These are phyloP conservation scores for Polypterus senegalus DNA, from an alignment of 2,113 vertebrate genomes.

Conservation along the genomic window DNA sequence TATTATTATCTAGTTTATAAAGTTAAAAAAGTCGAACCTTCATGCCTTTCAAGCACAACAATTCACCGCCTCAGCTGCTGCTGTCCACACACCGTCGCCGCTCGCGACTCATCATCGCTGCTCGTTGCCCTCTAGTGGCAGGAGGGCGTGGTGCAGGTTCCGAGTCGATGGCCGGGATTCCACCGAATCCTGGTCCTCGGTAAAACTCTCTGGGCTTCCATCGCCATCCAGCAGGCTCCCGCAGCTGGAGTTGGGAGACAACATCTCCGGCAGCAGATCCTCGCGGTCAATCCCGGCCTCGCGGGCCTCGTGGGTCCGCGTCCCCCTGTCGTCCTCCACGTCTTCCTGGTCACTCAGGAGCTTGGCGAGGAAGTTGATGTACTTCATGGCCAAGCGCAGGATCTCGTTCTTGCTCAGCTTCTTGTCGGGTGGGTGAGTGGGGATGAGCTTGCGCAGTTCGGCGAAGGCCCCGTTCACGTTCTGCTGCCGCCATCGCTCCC, in stretches of 20 bases:
- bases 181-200: slow-evolving; percentile 64
- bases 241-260: slow-evolving; percentile 84
- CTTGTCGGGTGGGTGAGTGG: slow-evolving; percentile 82
- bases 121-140: slow-evolving; percentile 58
- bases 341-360: slow-evolving; percentile 88
- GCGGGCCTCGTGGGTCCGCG: slow-evolving; percentile 53
- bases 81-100: not conserved
- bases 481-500: slow-evolving; percentile 89
- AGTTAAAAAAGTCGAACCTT: slow-evolving; percentile 19
- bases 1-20: too few relatives aligned
- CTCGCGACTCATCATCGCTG: slow-evolving; percentile 61
- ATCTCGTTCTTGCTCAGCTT: slow-evolving; percentile 96
- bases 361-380: slow-evolving; percentile 92
- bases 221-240: slow-evolving; percentile 80
- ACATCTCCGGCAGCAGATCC: slow-evolving; percentile 73
- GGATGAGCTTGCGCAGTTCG: slow-evolving; percentile 86
- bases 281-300: slow-evolving; percentile 62
- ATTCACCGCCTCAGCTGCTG: slow-evolving; percentile 11
- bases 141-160: slow-evolving; percentile 63
- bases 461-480: slow-evolving; percentile 87
- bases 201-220: slow-evolving; percentile 82
- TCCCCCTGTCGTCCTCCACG: slow-evolving; percentile 57
- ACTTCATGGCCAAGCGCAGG: slow-evolving; percentile 88
- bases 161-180: slow-evolving; percentile 49
- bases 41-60: slow-evolving; percentile 24